Conservation (phyloP, 2,113 vertebrate genomes). For the Cariama cristata region DNA sequence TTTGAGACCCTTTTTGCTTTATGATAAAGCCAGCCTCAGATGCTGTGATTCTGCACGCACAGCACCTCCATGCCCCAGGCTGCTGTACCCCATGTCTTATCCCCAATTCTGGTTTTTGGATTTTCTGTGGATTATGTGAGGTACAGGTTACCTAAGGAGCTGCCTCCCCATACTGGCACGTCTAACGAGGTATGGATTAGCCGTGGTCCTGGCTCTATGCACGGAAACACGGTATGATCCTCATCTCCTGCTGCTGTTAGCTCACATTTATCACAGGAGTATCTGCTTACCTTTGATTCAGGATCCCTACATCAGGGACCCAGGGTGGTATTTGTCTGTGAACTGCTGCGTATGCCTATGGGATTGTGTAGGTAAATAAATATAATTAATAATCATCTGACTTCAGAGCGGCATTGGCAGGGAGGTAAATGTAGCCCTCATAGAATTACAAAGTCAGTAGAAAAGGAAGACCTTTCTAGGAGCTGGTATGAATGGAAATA, state of each 20-base stretch:
- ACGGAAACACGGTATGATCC: background rate
- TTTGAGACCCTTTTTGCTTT: background rate
- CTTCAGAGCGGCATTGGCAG: conserved; percentile 30
- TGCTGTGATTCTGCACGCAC: accelerated
- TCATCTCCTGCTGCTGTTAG: background rate
- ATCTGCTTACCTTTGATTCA: conserved; percentile 17
- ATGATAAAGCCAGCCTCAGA: background rate
- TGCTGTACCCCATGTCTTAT: background rate
- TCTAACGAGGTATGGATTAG: background rate
- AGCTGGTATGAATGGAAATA: background rate
- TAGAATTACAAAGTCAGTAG: conserved; percentile 29
- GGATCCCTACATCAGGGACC: conserved; percentile 23
- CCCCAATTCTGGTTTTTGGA: background rate
- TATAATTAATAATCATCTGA: conserved; percentile 68
- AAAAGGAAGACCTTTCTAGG: conserved; percentile 5
- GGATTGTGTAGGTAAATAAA: conserved; percentile 66
- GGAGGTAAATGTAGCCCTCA: conserved; percentile 46
- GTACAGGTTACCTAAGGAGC: background rate
- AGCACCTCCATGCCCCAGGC: background rate
- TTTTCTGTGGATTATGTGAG: background rate
- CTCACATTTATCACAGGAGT: conserved; percentile 32
- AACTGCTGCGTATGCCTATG: conserved; percentile 44
- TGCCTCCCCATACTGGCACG: background rate
- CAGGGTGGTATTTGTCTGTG: background rate
- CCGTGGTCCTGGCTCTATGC: background rate